Percentiles rank a stretch among this genome's conserved stretches.
Conservation (phyloP, 2,113 vertebrate genomes). For the Lanius collurio region DNA sequence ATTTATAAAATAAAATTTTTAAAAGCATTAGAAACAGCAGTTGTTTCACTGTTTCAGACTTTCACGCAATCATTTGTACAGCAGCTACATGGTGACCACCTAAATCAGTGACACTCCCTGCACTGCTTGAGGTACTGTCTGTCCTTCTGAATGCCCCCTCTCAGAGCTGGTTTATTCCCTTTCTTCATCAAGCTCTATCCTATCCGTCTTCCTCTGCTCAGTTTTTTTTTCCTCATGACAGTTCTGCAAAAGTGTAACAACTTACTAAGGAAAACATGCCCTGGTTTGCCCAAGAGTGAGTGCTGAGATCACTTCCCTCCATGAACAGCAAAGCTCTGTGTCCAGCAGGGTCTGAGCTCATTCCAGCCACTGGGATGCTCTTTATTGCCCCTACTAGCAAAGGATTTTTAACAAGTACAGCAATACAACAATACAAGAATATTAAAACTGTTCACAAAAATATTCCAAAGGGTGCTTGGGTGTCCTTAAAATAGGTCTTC, state of each 20-base stretch:
- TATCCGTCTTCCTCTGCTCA: neutral
- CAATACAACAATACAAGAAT: neutral
- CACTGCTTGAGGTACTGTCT: neutral
- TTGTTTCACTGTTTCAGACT: neutral
- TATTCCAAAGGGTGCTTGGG: neutral
- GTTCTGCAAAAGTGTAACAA: neutral
- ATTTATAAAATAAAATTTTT: neutral
- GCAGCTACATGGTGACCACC: neutral
- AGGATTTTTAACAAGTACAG: neutral
- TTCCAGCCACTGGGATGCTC: neutral
- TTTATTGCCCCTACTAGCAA: neutral
- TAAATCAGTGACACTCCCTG: neutral
- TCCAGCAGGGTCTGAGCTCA: neutral
- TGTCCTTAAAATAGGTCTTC: neutral
- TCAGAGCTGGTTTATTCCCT: neutral
- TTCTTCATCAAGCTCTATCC: neutral
- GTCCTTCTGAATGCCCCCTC: neutral
- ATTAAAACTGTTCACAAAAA: neutral
- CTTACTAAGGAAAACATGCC: neutral
- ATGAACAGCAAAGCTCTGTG: neutral
- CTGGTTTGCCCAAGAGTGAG: neutral
- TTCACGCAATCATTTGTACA: neutral
- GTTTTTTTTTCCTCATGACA: neutral
- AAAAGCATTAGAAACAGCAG: neutral
- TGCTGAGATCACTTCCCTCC: accelerated